A percentile compares a stretch with the other conserved stretches of the same genome.
Evolutionary conservation across 2,888 invertebrate genomes (phyloP).

Genomic region (Drosophila anomalata): DNA sequence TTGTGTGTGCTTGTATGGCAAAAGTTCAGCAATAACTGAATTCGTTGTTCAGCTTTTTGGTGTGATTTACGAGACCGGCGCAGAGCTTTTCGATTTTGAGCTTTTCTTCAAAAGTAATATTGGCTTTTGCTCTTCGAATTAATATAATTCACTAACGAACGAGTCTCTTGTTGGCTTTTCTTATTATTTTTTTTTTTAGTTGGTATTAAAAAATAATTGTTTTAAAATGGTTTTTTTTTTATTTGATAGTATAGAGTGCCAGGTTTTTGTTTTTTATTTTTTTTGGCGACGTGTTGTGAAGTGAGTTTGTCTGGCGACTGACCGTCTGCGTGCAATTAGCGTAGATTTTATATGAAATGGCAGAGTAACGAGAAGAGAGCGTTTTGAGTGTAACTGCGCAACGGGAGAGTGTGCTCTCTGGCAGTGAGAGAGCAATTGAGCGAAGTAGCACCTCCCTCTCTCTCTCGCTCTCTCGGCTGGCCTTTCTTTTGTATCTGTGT

Average conservation of each 20-base stretch:
- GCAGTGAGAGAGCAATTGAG: background rate
- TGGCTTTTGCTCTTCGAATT: slow-evolving; percentile 44
- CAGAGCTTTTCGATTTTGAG: slow-evolving; percentile 66
- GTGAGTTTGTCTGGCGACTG: slow-evolving; percentile 85
- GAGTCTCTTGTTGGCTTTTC: slow-evolving; percentile 54
- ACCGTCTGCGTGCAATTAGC: slow-evolving; percentile 86
- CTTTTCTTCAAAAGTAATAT: slow-evolving; percentile 28
- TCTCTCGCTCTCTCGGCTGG: slow-evolving; percentile 5
- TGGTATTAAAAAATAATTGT: slow-evolving; percentile 45
- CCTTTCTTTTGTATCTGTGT: slow-evolving; percentile 7
- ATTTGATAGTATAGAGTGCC: slow-evolving; percentile 14
- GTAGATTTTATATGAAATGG: slow-evolving; percentile 80
- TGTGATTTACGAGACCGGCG: slow-evolving; percentile 74
- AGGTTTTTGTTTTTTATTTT: slow-evolving; percentile 21
- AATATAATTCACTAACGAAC: slow-evolving; percentile 61
- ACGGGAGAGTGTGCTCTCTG: slow-evolving; percentile 8
- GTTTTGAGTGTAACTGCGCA: slow-evolving; percentile 10
- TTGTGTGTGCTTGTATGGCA: slow-evolving; percentile 64
- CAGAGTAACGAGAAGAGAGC: slow-evolving; percentile 35
- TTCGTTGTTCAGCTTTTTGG: slow-evolving; percentile 59
- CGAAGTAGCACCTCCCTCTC: too few relatives aligned
- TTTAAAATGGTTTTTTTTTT: slow-evolving; percentile 22
- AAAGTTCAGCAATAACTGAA: slow-evolving; percentile 82
- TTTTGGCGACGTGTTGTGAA: slow-evolving; percentile 52
- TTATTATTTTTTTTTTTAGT: slow-evolving; percentile 1